phyloP scores from a whole-genome alignment of 2,888 invertebrate species.

The Ectemnius cavifrons region DNA sequence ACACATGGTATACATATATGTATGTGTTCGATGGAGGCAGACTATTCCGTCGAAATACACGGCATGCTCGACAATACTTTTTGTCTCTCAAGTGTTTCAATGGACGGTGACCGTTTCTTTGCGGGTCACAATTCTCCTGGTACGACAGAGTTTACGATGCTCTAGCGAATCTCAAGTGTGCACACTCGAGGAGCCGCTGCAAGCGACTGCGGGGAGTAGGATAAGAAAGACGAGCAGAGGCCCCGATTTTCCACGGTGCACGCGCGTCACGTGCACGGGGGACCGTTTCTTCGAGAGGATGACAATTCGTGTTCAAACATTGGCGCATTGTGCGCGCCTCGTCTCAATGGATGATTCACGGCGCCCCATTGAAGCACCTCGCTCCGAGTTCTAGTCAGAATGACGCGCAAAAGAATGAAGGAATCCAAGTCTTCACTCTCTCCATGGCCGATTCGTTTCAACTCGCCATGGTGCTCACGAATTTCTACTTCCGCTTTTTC shows the following conservation, averaged over 20 bases:
- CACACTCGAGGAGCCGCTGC: constrained; percentile 45
- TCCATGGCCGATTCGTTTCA: constrained; percentile 42
- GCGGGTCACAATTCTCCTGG: constrained; percentile 10
- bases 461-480: constrained; percentile 19
- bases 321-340: constrained; percentile 62
- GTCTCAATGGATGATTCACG: constrained; percentile 68
- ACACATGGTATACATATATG: too few relatives aligned
- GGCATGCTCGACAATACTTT: background rate
- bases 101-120: constrained; percentile 22
- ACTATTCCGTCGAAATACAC: background rate
- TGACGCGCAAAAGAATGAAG: constrained; percentile 16
- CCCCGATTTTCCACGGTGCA: constrained; percentile 62
- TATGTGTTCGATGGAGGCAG: too few relatives aligned
- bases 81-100: background rate
- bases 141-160: constrained; percentile 26
- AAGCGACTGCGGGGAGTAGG: constrained; percentile 34
- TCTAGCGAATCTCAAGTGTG: constrained; percentile 44
- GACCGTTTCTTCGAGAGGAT: constrained; percentile 55
- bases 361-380: constrained; percentile 51
- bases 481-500: constrained; percentile 17
- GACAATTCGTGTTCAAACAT: constrained; percentile 64
- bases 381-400: constrained; percentile 16
- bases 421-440: constrained; percentile 23
- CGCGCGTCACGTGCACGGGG: constrained; percentile 51
- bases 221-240: constrained; percentile 31